Base-by-base conservation (phyloP, 92 coral and sea anemone genomes). In the Palythoa heliodiscus region DNA sequence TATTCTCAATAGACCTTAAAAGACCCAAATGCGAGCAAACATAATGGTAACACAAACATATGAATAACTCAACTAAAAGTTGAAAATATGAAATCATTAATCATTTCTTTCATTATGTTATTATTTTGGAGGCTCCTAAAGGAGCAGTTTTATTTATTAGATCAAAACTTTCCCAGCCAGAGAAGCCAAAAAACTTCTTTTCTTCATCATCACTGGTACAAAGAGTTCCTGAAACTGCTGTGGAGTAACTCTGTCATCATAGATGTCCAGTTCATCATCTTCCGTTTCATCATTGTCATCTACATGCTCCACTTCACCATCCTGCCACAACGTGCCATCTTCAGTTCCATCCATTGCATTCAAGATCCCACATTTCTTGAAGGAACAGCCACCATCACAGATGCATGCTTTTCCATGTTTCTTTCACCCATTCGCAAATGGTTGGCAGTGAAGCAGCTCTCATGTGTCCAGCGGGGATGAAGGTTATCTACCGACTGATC, bases 81-180 rank as follows among this genome's bases (percentile, higher is more conserved):
- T 10, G 0, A n/a, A 64, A 15, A 64, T 64, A 17, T 17, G 35
- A 29, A 29, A 1, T 29, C 35, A 29, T 29, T 64, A 22, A 4
- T 64, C 70, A 20, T 64, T 64, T 19, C 25, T 64, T 64, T 64
- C 3, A 83, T 20, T 73, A 73, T 38, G 87, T 29, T 29, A 29
- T 29, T 29, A 29, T 29, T 29, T 29, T 29, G 35, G 35, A 29
- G 35, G 35, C 87, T 83, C 87, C 78, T 88, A 88, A 88, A 82
- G 85, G 91, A 88, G 87, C 91, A 87, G 87, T 50, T 78, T 63
- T 13, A 29, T 29, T 29, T 29, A 29, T 29, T 29, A 29, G 35
- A 29, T 29, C 35, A 29, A 29, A 0, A 29, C 35, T 29, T 29
- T 29, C 23, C 7, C 81, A 13, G 63, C 52, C 66, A 38, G 48